phyloP scores from a whole-genome alignment of 2,113 vertebrate species.

The Seriola aureovittata region DNA sequence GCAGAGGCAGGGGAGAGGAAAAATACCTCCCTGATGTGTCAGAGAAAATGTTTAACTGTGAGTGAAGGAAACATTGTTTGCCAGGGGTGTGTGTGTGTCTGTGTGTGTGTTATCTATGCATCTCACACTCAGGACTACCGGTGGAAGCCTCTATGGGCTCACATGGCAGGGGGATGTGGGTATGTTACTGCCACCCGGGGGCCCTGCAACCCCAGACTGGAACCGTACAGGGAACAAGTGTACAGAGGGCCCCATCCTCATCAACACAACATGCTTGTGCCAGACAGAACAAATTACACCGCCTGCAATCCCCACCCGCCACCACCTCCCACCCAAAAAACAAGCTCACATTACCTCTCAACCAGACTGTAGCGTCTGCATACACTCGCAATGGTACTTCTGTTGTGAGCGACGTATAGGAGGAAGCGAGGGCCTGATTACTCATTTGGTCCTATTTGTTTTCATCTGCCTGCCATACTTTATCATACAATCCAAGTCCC shows the following conservation, averaged over 20 bases:
- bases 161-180: constrained; percentile 42
- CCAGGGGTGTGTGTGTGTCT: constrained; percentile 4
- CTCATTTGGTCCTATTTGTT: constrained; percentile 77
- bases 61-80: constrained; percentile 66
- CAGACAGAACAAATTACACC: constrained; percentile 78
- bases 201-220: constrained; percentile 39
- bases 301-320: constrained; percentile 11
- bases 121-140: constrained; percentile 52
- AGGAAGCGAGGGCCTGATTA: constrained; percentile 63
- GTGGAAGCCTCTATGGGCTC: constrained; percentile 50
- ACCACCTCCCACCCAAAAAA: constrained; percentile 36
- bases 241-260: constrained; percentile 59
- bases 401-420: constrained; percentile 33
- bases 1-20: background rate
- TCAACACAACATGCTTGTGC: constrained; percentile 66
- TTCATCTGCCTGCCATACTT: constrained; percentile 71
- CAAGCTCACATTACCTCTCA: constrained; percentile 65
- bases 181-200: constrained; percentile 46
- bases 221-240: constrained; percentile 56
- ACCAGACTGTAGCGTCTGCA: constrained; percentile 46
- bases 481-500: constrained; percentile 68
- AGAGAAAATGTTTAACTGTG: constrained; percentile 52
- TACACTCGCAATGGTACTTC: constrained; percentile 44
- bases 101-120: constrained; percentile 64
- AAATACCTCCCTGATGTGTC: constrained; percentile 46